Conservation (phyloP, 2,797 vertebrate genomes). For the Eulemur coronatus region DNA sequence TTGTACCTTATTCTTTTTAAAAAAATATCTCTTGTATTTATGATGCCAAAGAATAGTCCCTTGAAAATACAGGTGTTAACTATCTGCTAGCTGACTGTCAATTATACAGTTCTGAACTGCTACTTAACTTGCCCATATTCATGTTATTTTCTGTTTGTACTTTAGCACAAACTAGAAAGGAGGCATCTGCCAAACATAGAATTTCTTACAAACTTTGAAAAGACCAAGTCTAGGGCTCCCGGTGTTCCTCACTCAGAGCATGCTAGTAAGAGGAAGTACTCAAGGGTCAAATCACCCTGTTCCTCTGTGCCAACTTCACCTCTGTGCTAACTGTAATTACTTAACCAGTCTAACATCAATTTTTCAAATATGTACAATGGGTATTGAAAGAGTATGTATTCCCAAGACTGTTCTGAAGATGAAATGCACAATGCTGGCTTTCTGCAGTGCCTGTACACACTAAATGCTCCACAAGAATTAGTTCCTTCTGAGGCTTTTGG, state of each 20-base stretch:
- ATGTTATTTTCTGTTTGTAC: background rate
- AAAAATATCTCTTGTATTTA: background rate
- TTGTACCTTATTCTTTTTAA: background rate
- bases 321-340: background rate
- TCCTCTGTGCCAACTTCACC: background rate
- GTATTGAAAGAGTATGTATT: background rate
- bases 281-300: background rate
- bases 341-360: background rate
- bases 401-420: background rate
- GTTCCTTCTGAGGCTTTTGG: background rate
- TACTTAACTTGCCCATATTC: background rate
- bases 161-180: background rate
- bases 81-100: background rate
- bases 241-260: background rate
- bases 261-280: background rate
- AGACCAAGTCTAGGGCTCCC: background rate
- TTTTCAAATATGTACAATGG: background rate
- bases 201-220: background rate
- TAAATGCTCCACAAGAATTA: background rate
- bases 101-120: background rate
- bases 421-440: background rate
- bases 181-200: background rate
- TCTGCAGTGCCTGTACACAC: accelerated
- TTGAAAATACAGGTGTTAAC: background rate
- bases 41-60: background rate